Percentiles rank a stretch among this genome's conserved stretches.
phyloP scores from a whole-genome alignment of 1,140 invertebrate genomes.

The Cylas formicarius region DNA sequence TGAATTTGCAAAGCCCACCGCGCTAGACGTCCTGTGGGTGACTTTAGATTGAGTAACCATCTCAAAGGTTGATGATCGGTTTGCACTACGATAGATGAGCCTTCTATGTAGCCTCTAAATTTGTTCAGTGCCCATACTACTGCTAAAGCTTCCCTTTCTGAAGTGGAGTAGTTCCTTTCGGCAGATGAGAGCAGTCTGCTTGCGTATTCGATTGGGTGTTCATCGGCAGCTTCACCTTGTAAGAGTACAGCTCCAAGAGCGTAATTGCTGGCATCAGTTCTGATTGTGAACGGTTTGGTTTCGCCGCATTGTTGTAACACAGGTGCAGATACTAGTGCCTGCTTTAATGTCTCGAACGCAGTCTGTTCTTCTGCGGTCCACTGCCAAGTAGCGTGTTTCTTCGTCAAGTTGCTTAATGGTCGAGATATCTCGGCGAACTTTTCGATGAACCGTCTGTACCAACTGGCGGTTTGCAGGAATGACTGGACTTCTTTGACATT shows the following conservation, averaged over 20 bases:
- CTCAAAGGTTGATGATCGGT: conserved; percentile 28
- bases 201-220: conserved; percentile 44
- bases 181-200: conserved; percentile 31
- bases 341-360: neutral
- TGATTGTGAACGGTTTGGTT: conserved; percentile 10
- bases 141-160: conserved; percentile 41
- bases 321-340: neutral
- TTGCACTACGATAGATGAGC: conserved; percentile 33
- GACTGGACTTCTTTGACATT: neutral
- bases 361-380: neutral
- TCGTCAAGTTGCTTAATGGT: neutral
- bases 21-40: conserved; percentile 27
- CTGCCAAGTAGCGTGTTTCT: neutral
- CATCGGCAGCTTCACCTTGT: conserved; percentile 35
- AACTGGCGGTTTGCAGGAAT: neutral
- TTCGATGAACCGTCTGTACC: neutral
- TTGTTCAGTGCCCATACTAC: conserved; percentile 39
- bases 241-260: conserved; percentile 36
- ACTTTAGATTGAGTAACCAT: conserved; percentile 24
- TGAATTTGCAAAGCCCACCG: conserved; percentile 25
- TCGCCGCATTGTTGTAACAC: conserved; percentile 2
- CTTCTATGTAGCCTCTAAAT: conserved; percentile 31
- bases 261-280: conserved; percentile 35
- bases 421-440: neutral
- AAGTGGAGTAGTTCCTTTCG: conserved; percentile 41